Percentiles rank a stretch among this genome's conserved stretches.
Conservation (phyloP, 2,888 invertebrate genomes). For the Carabus problematicus region DNA sequence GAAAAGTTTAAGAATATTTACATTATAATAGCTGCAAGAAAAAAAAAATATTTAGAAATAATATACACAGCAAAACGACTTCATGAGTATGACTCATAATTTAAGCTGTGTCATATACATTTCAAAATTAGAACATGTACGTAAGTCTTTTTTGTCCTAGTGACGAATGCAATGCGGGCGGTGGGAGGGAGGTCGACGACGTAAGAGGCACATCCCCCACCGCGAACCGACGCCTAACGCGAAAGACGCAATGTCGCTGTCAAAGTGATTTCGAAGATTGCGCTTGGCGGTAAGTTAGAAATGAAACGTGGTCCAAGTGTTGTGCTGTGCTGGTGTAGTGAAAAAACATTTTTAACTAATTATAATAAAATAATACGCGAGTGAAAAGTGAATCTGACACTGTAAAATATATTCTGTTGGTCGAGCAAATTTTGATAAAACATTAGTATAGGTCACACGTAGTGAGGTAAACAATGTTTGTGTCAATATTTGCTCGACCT, state of each 20-base stretch:
- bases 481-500: constrained; percentile 40
- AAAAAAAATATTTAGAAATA: too few species aligned
- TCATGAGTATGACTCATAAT: neutral
- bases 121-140: constrained; percentile 12
- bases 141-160: constrained; percentile 27
- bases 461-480: constrained; percentile 21
- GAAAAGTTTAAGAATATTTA: neutral
- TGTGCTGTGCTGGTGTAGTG: constrained; percentile 2
- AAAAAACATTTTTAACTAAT: constrained; percentile 8
- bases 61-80: too few species aligned
- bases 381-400: constrained; percentile 8
- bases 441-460: constrained; percentile 11
- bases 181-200: constrained; percentile 21
- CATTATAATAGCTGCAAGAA: neutral
- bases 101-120: constrained; percentile 11
- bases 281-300: constrained; percentile 16
- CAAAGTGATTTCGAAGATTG: constrained; percentile 35
- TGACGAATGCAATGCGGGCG: constrained; percentile 22
- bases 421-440: constrained; percentile 36
- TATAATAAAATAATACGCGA: neutral
- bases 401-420: constrained; percentile 13
- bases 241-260: constrained; percentile 12
- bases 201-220: constrained; percentile 32
- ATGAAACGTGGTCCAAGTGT: constrained; percentile 1
- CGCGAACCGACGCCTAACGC: constrained; percentile 22